Conservation (phyloP, 2,797 vertebrate genomes). For the Phylloscopus collybita region DNA sequence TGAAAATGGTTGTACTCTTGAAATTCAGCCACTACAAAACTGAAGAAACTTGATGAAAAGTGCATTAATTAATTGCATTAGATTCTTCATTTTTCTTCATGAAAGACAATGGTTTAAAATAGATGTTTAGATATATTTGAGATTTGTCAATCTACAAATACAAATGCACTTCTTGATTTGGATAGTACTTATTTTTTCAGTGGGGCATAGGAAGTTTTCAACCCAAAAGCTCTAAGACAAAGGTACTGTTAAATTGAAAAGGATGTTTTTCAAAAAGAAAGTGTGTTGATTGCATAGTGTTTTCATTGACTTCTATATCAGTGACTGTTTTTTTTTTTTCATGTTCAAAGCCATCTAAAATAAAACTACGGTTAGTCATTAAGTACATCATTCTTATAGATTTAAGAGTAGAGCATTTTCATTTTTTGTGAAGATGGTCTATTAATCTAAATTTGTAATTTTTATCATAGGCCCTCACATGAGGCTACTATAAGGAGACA, state of each 20-base stretch:
- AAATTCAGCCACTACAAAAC: not conserved
- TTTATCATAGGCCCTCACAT: not conserved
- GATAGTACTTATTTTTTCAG: not conserved
- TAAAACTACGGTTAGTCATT: not conserved
- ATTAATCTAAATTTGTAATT: not conserved
- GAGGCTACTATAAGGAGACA: not conserved
- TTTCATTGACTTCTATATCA: not conserved
- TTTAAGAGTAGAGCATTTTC: not conserved
- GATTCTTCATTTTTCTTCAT: not conserved
- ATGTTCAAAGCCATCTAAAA: not conserved
- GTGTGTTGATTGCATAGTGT: not conserved
- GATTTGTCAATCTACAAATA: not conserved
- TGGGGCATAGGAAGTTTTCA: not conserved
- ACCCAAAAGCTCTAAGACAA: not conserved
- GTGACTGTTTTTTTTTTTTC: accelerated
- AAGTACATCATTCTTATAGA: accelerated
- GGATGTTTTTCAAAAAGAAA: not conserved
- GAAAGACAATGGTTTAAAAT: not conserved
- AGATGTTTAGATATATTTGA: not conserved
- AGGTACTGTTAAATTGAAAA: not conserved
- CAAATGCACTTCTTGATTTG: not conserved
- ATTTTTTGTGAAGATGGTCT: not conserved
- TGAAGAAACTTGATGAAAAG: not conserved
- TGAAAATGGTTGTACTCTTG: not conserved
- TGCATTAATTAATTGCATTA: not conserved